Evolutionary conservation across 2,888 invertebrate species (phyloP), one percentile per base, ranked within the genome.

Genomic region (Hirtodrosophila histrioides): DNA sequence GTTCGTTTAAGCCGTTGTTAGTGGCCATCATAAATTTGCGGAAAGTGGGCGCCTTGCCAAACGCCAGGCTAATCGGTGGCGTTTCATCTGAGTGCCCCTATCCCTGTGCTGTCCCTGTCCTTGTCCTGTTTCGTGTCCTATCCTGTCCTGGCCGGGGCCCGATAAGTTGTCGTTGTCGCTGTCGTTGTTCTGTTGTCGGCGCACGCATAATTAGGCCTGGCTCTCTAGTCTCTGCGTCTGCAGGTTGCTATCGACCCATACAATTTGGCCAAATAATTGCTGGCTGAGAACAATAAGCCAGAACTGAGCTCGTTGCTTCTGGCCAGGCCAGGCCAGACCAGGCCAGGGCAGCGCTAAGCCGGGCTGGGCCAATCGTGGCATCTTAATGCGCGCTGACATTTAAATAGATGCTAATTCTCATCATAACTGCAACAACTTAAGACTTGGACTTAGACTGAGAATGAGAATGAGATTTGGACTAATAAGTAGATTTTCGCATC

Each of bases 371-470:
- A 83, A 83, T 83, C 86, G 83, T 84, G 82, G 82, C 82, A 83
- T 83, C 83, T 86, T 83, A 83, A 83, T 83, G 82, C 60, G 69
- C 50, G 37, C 41, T 75, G 86, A 78, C 80, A 83, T 86, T 86
- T 80, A 83, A 83, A 83, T 83, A 86, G 86, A 83, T 83, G 82
- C 80, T 86, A 83, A 83, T 83, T 83, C 73, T 17, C 83, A 75
- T 83, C 82, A 83, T 86, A 86, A 83, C 79, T 65, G 70, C 53
- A 53, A n/a, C 44, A 39, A 39, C 46, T 64, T 8, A 55, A 64
- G 41, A 55, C 31, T 39, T 24, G 7, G 50, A 36, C 12, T 11
- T 33, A n/a, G 10, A 17, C 17, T 17, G 17, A 17, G 17, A 17
- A 17, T 17, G 17, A 17, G 17, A 17, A 17, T 17, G 17, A 17